Evolutionary conservation across 2,797 vertebrate species (phyloP), one percentile per base, ranked within the genome.

Genomic region (Aselliscus stoliczkanus): DNA sequence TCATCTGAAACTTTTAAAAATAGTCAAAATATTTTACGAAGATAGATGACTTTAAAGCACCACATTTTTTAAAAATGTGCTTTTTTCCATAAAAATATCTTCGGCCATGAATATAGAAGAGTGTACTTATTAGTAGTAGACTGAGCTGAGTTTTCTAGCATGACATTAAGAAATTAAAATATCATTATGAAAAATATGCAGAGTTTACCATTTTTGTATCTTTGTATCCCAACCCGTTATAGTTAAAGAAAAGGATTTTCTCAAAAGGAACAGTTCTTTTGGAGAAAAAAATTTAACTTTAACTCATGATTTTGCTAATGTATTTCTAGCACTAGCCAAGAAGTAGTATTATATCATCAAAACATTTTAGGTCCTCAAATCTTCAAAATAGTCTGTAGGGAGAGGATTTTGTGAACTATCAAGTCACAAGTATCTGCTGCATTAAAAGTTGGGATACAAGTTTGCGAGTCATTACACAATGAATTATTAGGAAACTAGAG

Each of bases 131-230:
- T 72, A 81, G 11, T 72, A 34, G 80, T 39, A 39, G 12, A 4
- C 1, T 85, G 9, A 52, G 3, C 81, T 75, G 31, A 50, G 18
- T 88, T 96, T 94, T 94, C 34, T 62, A 87, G 25, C 75, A 29
- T 60, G 37, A 93, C 50, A 25, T 69, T 94, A 92, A 39, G 29
- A 93, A 69, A 88, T 70, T 93, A 82, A 95, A 87, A 65, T 80
- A 60, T 89, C 8, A 11, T 47, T 64, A 92, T 69, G 14, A 90
- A 72, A 76, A 34, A 50, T 31, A 88, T 95, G 14, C 14, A 37
- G 76, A 52, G 42, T 56, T 50, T 8, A 69, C 42, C 37, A 79
- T 10, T 20, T 88, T 93, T 92, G 27, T 34, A 20, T 12, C 23
- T 88, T 93, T 92, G 27, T 34, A 20, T n/a, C 5, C 12, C 6